phyloP scores from a whole-genome alignment of 2,888 invertebrate species.

The Apodemia mormo region DNA sequence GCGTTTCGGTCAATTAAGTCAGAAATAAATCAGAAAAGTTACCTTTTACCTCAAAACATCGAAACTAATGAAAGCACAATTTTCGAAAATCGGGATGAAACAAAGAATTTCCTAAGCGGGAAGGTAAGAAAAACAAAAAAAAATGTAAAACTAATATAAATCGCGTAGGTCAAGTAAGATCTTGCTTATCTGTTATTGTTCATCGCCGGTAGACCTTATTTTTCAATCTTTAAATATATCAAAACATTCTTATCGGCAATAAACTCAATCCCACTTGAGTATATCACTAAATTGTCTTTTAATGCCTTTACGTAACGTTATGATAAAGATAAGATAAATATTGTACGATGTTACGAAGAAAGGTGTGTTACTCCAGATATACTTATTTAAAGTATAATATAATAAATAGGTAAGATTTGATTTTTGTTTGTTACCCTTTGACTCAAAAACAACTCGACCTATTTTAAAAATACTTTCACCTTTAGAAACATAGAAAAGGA shows the following conservation, averaged over 20 bases:
- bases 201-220: not conserved
- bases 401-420: no score
- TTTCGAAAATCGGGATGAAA: no score
- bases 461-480: no score
- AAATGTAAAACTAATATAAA: not conserved
- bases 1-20: no score
- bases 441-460: no score
- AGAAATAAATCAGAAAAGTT: no score
- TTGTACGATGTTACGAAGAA: not conserved
- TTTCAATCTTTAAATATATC: not conserved
- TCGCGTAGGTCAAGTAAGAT: not conserved
- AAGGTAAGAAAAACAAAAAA: no score
- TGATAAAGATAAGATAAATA: constrained; percentile 5
- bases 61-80: no score
- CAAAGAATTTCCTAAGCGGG: no score
- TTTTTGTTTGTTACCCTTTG: no score
- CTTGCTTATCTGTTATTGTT: not conserved
- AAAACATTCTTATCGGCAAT: not conserved
- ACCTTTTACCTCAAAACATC: no score
- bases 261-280: not conserved
- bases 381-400: not conserved
- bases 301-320: constrained; percentile 4
- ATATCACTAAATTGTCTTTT: constrained; percentile 6
- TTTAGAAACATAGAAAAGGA: no score
- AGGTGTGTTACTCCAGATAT: constrained; percentile 3